phyloP scores from a whole-genome alignment of 2,797 vertebrate species.

The Cyclura pinguis region DNA sequence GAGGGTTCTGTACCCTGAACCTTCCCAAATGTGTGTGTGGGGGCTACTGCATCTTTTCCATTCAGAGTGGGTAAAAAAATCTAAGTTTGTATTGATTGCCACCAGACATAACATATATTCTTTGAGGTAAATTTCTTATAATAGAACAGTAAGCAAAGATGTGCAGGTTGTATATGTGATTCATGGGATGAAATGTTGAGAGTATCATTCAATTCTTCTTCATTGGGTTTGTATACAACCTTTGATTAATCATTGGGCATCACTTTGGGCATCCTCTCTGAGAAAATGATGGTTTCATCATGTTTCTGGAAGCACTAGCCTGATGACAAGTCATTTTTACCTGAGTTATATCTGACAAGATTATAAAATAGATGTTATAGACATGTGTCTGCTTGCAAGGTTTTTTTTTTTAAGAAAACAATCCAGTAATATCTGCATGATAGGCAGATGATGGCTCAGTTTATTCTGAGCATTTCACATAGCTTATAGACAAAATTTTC shows the following conservation, averaged over 20 bases:
- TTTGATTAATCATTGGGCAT: background rate
- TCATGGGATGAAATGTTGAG: too few species aligned
- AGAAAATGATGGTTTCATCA: background rate
- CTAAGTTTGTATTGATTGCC: background rate
- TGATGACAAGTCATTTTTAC: conserved; percentile 12
- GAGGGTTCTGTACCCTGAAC: too few species aligned
- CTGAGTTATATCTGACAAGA: conserved; percentile 15
- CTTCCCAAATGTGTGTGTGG: too few species aligned
- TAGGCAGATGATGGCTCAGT: background rate
- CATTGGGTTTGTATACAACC: background rate
- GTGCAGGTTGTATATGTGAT: too few species aligned
- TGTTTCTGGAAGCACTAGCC: conserved; percentile 6
- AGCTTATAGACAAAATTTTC: background rate
- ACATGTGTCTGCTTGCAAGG: conserved; percentile 14
- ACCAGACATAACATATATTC: background rate
- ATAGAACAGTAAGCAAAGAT: too few species aligned
- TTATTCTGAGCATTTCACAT: background rate
- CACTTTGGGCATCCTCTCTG: background rate
- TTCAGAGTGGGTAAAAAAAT: background rate
- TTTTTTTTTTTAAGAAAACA: background rate
- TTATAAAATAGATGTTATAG: conserved; percentile 1
- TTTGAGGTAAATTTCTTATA: background rate
- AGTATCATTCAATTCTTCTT: too few species aligned
- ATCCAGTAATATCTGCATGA: background rate
- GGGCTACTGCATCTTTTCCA: background rate